Conservation (phyloP, 2,113 vertebrate species). For the Sapajus apella region DNA sequence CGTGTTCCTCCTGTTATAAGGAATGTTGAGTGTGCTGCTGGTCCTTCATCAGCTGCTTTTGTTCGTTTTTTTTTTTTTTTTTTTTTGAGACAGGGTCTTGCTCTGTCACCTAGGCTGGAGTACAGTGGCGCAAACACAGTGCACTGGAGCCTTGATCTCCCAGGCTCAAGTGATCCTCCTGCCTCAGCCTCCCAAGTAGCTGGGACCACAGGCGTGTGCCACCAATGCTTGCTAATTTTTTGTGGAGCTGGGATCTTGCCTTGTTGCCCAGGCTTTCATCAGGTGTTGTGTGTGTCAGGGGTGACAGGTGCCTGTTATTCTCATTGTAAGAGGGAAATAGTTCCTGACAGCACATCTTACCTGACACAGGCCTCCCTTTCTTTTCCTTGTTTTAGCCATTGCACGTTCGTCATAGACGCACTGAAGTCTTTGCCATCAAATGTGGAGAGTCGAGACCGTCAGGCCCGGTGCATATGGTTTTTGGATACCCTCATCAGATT, state of each 20-base stretch:
- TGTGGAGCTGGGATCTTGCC: too few species aligned
- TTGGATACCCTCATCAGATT: slow-evolving; percentile 90
- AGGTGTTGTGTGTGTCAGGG: neutral
- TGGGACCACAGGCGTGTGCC: too few species aligned
- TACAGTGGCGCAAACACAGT: too few species aligned
- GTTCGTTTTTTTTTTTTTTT: too few species aligned
- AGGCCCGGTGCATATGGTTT: slow-evolving; percentile 90
- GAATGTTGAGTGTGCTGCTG: neutral
- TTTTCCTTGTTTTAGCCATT: slow-evolving; percentile 76
- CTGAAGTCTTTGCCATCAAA: slow-evolving; percentile 86
- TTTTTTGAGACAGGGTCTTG: too few species aligned
- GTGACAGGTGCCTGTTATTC: neutral
- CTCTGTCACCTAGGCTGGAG: too few species aligned
- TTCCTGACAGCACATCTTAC: neutral
- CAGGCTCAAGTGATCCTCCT: too few species aligned
- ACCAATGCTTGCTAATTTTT: too few species aligned
- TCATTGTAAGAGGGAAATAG: neutral
- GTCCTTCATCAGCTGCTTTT: neutral
- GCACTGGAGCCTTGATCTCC: too few species aligned
- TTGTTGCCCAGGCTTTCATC: neutral
- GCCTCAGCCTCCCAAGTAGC: too few species aligned
- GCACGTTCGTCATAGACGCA: slow-evolving; percentile 86
- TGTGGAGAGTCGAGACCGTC: slow-evolving; percentile 83
- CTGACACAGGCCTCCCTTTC: neutral
- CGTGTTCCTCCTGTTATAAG: neutral